A percentile compares a stretch with the other conserved stretches of the same genome.
Evolutionary conservation across 2,113 vertebrate genomes (phyloP).

Genomic region (Oryzias celebensis): DNA sequence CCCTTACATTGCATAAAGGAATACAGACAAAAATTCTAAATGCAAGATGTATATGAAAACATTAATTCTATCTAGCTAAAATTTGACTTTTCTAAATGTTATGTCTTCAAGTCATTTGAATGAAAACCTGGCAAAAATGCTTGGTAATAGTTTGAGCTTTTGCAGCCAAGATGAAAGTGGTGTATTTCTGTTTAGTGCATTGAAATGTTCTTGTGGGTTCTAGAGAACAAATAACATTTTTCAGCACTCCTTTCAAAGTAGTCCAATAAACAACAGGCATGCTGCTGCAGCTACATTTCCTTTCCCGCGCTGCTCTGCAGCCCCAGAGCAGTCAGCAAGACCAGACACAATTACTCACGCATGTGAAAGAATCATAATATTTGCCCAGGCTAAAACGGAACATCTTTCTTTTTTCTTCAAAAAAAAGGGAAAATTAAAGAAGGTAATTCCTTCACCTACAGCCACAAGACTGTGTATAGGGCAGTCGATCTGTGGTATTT

Average conservation of each 20-base stretch:
- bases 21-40: too few species aligned
- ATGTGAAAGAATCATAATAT: constrained; percentile 71
- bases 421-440: neutral
- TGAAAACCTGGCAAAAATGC: neutral
- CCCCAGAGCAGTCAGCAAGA: constrained; percentile 42
- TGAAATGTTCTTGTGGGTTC: constrained; percentile 13
- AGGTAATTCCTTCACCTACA: constrained; percentile 25
- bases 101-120: neutral
- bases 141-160: constrained; percentile 13
- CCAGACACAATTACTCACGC: constrained; percentile 66
- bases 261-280: constrained; percentile 55
- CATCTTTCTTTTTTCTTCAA: constrained; percentile 15
- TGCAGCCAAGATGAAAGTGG: constrained; percentile 12
- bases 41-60: too few species aligned
- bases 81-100: too few species aligned
- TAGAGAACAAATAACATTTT: constrained; percentile 31
- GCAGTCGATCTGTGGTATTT: constrained; percentile 20
- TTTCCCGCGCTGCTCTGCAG: constrained; percentile 24
- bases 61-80: too few species aligned
- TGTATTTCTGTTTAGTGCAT: constrained; percentile 8
- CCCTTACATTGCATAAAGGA: too few species aligned
- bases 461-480: constrained; percentile 34
- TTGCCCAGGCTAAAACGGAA: constrained; percentile 51
- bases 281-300: constrained; percentile 34
- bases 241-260: constrained; percentile 54